phyloP scores from a whole-genome alignment of 2,113 vertebrate species.

The Nettapus auritus region DNA sequence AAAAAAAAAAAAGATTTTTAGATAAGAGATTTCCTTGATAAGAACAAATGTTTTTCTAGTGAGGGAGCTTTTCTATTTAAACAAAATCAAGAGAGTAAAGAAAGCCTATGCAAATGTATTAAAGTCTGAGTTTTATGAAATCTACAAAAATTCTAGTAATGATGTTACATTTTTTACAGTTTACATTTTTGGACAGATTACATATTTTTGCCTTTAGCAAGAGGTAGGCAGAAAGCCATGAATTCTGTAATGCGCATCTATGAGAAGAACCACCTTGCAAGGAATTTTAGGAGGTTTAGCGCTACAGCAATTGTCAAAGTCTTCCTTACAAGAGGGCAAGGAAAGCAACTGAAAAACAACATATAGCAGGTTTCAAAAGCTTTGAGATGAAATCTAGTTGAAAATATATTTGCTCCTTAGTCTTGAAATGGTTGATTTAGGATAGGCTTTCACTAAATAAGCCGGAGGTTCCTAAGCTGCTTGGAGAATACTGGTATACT shows the following conservation, averaged over 20 bases:
- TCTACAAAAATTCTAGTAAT: background rate
- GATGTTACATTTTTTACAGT: background rate
- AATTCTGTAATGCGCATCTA: background rate
- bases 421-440: background rate
- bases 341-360: background rate
- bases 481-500: background rate
- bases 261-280: background rate
- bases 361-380: background rate
- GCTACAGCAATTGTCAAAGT: background rate
- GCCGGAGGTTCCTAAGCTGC: background rate
- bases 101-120: background rate
- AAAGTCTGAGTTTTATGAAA: background rate
- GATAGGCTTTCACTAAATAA: background rate
- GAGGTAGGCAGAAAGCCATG: background rate
- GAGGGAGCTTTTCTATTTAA: background rate
- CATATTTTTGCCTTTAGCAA: background rate
- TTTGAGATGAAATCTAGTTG: background rate
- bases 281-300: background rate
- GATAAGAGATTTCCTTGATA: background rate
- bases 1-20: background rate
- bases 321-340: background rate
- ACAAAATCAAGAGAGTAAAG: background rate
- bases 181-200: background rate
- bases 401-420: background rate
- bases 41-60: background rate